Conservation (phyloP, 2,797 vertebrate species). For the Pangasius larnaudii region DNA sequence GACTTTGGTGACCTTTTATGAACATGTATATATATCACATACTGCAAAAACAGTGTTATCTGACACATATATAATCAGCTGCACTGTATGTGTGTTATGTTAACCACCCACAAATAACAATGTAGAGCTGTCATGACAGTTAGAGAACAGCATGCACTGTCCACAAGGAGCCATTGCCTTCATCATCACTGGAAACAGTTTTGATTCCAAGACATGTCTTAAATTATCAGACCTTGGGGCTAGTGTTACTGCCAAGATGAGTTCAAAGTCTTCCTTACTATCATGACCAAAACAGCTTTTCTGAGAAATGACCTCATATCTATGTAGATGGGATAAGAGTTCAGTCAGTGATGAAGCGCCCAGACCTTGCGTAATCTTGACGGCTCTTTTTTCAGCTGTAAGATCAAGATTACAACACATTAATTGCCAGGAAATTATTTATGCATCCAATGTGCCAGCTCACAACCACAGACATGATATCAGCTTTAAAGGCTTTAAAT, state of each 20-base stretch:
- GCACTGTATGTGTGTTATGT: neutral
- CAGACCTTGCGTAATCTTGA: neutral
- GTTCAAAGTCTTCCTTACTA: constrained; percentile 31
- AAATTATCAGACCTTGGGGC: constrained; percentile 19
- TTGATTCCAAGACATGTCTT: constrained; percentile 12
- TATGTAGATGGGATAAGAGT: neutral
- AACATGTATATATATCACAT: neutral
- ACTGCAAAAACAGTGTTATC: neutral
- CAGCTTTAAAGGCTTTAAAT: constrained; percentile 6
- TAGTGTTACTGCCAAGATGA: constrained; percentile 19
- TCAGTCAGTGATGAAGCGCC: neutral
- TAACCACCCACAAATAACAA: neutral
- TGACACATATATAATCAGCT: neutral
- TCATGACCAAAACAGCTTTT: constrained; percentile 1
- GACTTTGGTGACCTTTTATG: neutral
- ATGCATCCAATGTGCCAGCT: constrained; percentile 10
- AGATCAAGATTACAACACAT: constrained; percentile 25
- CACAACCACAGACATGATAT: neutral
- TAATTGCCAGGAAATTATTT: constrained; percentile 19
- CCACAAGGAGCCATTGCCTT: neutral
- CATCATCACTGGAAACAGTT: constrained; percentile 7
- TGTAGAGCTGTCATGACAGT: too few species aligned
- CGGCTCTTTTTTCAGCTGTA: neutral
- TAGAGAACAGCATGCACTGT: neutral
- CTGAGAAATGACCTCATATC: constrained; percentile 32